A percentile compares a stretch with the other conserved stretches of the same genome.
Conservation (phyloP, 2,888 invertebrate species). For the Aromia moschata region DNA sequence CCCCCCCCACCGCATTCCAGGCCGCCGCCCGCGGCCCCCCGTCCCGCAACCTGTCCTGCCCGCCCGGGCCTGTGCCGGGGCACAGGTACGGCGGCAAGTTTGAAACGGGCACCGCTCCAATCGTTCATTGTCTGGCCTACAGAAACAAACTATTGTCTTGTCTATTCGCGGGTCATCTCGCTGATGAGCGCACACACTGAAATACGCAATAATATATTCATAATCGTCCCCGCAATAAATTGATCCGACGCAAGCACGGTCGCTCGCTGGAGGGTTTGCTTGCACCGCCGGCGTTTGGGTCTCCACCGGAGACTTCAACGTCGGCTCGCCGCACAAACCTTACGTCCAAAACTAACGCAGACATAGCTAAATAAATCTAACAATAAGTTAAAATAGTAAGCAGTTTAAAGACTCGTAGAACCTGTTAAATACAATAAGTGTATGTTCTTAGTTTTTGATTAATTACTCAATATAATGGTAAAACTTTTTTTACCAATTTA, state of each 20-base stretch:
- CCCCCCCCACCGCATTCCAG: slow-evolving; percentile 63
- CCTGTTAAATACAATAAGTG: too few relatives aligned
- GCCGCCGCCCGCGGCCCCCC: slow-evolving; percentile 59
- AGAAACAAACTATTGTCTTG: slow-evolving; percentile 62
- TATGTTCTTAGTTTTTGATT: too few relatives aligned
- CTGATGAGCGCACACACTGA: slow-evolving; percentile 55
- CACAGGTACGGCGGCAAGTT: slow-evolving; percentile 57
- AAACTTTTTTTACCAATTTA: too few relatives aligned
- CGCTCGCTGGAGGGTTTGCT: slow-evolving; percentile 31
- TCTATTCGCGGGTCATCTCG: slow-evolving; percentile 57
- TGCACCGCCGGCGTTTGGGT: slow-evolving; percentile 31
- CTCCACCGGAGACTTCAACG: slow-evolving; percentile 31
- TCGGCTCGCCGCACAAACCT: slow-evolving; percentile 39
- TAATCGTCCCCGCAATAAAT: slow-evolving; percentile 52
- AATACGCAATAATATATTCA: slow-evolving; percentile 59
- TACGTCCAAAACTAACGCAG: too few relatives aligned
- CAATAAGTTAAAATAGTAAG: too few relatives aligned
- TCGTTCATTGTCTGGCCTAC: slow-evolving; percentile 58
- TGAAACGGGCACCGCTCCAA: slow-evolving; percentile 49
- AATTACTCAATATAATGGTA: too few relatives aligned
- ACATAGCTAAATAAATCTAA: too few relatives aligned
- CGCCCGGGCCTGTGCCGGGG: slow-evolving; percentile 45
- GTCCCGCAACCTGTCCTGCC: slow-evolving; percentile 57
- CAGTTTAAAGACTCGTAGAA: too few relatives aligned
- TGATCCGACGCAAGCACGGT: slow-evolving; percentile 46